phyloP scores from a whole-genome alignment of 1,140 invertebrate genomes.

The Drosophila seguyi region DNA sequence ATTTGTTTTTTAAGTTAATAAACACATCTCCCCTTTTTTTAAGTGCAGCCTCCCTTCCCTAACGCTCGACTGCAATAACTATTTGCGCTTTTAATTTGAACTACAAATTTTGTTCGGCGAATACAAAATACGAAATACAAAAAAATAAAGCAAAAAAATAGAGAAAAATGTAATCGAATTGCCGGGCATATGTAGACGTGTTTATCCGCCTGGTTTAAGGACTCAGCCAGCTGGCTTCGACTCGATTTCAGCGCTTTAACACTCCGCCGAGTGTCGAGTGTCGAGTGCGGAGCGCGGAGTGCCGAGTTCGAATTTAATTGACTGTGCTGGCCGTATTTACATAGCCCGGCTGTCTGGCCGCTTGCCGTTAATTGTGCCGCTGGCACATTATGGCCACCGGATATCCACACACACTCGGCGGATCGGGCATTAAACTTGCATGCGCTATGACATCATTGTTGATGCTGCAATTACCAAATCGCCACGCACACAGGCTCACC shows the following conservation, averaged over 20 bases:
- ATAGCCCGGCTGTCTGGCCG: conserved; percentile 35
- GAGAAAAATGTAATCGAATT: conserved; percentile 75
- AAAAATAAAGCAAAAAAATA: conserved; percentile 20
- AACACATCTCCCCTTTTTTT: not conserved
- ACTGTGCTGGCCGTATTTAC: conserved; percentile 67
- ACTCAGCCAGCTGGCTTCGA: not conserved
- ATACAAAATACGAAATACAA: not conserved
- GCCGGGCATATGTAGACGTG: conserved; percentile 53
- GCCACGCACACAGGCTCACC: conserved; percentile 10
- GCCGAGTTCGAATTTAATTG: conserved; percentile 78
- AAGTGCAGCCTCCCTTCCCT: not conserved
- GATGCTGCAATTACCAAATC: conserved; percentile 80
- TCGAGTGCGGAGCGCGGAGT: not conserved
- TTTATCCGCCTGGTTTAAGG: conserved; percentile 61
- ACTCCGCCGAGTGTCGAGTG: conserved; percentile 23
- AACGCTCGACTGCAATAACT: conserved; percentile 37
- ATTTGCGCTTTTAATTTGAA: conserved; percentile 83
- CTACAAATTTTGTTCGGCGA: conserved; percentile 78
- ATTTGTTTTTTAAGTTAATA: not conserved
- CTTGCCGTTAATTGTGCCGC: conserved; percentile 72
- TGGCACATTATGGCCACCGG: conserved; percentile 71
- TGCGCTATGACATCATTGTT: conserved; percentile 64
- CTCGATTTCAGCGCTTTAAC: conserved; percentile 67
- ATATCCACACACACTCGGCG: conserved; percentile 22
- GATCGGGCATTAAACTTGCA: conserved; percentile 42